Percentiles rank a stretch among this genome's conserved stretches.
Conservation (phyloP, 2,113 vertebrate species). For the Antigone vipio region DNA sequence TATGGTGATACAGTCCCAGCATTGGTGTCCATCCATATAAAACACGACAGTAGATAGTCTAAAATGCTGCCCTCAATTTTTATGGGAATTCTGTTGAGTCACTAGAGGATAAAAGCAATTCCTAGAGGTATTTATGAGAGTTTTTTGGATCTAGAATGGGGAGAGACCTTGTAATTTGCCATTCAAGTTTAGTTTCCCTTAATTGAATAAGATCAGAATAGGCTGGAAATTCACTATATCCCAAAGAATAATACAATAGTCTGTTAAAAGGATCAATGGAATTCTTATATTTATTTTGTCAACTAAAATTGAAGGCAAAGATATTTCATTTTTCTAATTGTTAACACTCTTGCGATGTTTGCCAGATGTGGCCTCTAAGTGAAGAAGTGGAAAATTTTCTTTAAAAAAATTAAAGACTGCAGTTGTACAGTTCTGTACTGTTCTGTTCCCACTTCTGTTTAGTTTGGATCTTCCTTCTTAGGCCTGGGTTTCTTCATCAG, state of each 20-base stretch:
- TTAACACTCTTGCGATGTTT: slow-evolving; percentile 29
- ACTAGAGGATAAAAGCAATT: not conserved
- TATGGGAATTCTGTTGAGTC: not conserved
- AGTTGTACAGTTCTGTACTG: not conserved
- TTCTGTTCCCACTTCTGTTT: slow-evolving; percentile 37
- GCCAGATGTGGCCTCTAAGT: slow-evolving; percentile 58
- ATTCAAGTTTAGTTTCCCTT: not conserved
- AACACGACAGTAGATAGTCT: not conserved
- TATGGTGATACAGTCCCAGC: not conserved
- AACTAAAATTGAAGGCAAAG: slow-evolving; percentile 29
- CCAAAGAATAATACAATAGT: slow-evolving; percentile 14
- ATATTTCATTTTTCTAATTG: slow-evolving; percentile 61
- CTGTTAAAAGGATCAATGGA: slow-evolving; percentile 55
- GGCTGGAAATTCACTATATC: not conserved
- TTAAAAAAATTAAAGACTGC: not conserved
- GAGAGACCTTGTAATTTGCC: not conserved
- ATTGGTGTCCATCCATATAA: not conserved
- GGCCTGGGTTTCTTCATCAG: slow-evolving; percentile 49
- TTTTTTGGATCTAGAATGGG: not conserved
- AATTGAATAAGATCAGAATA: not conserved
- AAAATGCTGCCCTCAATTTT: not conserved
- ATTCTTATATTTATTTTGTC: slow-evolving; percentile 56
- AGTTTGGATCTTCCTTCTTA: slow-evolving; percentile 33
- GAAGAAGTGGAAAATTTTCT: slow-evolving; percentile 49
- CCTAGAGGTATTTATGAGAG: not conserved